phyloP scores from a whole-genome alignment of 2,113 vertebrate species.

The Emydura subglobosa region DNA sequence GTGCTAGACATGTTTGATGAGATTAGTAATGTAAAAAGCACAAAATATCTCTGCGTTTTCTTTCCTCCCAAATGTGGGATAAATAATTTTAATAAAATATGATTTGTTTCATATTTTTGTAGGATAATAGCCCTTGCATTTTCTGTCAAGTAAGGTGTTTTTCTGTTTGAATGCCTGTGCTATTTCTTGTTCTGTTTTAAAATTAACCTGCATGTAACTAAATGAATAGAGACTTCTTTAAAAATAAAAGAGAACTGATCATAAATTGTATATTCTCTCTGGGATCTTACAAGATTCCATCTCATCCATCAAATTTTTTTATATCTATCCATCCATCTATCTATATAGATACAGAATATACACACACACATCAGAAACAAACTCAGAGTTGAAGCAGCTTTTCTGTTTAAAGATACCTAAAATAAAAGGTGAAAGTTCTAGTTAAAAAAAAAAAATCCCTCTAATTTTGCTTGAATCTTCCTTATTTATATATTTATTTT shows the following conservation, averaged over 20 bases:
- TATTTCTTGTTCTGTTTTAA: not conserved
- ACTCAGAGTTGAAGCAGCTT: not conserved
- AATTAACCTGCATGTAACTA: not conserved
- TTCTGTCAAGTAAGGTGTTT: not conserved
- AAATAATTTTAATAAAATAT: not conserved
- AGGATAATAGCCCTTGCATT: not conserved
- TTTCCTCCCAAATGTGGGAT: not conserved
- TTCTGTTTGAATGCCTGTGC: not conserved
- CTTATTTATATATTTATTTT: not conserved
- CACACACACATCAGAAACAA: not conserved
- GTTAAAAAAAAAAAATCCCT: not conserved
- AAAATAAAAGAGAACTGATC: not conserved
- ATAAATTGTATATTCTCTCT: not conserved
- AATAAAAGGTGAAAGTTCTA: not conserved
- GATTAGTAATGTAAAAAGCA: not conserved
- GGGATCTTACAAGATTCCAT: not conserved
- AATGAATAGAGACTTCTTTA: not conserved
- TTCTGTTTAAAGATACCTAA: not conserved
- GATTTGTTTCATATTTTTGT: not conserved
- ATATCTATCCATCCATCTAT: not conserved
- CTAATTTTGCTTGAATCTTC: not conserved
- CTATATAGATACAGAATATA: too few species aligned
- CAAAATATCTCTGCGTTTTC: not conserved
- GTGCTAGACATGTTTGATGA: not conserved
- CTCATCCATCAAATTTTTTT: not conserved